Percentiles rank a stretch among this genome's conserved stretches.
phyloP scores from a whole-genome alignment of 1,140 invertebrate genomes.

The Diuraphis noxia region DNA sequence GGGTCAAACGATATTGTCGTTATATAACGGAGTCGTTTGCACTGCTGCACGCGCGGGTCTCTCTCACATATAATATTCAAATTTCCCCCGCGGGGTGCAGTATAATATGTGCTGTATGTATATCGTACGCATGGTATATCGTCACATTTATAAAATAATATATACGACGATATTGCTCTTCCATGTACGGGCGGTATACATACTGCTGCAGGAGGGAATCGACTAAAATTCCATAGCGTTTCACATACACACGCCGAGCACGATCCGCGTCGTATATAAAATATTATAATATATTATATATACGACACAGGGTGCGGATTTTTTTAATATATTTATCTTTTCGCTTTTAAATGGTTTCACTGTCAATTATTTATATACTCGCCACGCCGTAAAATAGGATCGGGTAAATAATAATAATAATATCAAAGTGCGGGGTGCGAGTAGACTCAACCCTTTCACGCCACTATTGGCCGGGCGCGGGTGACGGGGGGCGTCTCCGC shows the following conservation, averaged over 20 bases:
- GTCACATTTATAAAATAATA: background rate
- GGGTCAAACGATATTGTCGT: slow-evolving; percentile 51
- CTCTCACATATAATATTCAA: slow-evolving; percentile 39
- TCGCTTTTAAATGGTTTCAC: background rate
- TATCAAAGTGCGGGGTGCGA: background rate
- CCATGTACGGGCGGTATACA: background rate
- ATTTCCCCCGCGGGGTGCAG: slow-evolving; percentile 25
- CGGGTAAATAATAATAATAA: background rate
- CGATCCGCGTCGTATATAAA: background rate
- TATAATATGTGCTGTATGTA: background rate
- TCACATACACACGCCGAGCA: background rate
- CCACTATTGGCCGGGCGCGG: background rate
- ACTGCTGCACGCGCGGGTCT: background rate
- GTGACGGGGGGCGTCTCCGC: slow-evolving; percentile 1
- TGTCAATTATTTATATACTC: background rate
- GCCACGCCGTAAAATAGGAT: no score
- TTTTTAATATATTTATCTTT: background rate
- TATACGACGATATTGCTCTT: slow-evolving; percentile 13
- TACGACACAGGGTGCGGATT: background rate
- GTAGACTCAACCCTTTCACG: background rate
- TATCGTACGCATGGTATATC: no score
- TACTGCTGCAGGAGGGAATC: background rate
- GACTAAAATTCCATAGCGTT: slow-evolving; percentile 26
- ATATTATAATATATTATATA: background rate
- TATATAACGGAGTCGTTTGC: slow-evolving; percentile 47